phyloP scores from a whole-genome alignment of 2,888 invertebrate species.

The Zygogramma bicolorata region DNA sequence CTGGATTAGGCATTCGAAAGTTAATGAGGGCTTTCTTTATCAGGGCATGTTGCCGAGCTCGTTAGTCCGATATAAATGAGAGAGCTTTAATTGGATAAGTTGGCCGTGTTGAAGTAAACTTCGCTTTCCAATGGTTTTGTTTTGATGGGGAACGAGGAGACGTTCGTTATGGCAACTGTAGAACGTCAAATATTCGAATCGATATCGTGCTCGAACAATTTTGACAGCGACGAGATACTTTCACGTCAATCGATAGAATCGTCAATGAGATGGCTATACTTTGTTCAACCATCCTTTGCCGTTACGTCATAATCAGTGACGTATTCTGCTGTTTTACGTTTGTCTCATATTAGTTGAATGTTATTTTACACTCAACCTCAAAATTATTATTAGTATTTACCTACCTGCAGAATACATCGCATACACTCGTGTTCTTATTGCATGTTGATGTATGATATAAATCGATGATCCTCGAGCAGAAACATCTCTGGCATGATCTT shows the following conservation, averaged over 20 bases:
- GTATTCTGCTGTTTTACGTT: too few relatives aligned
- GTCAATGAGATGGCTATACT: too few relatives aligned
- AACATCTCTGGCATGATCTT: too few relatives aligned
- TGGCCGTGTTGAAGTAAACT: conserved; percentile 63
- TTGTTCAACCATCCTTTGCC: too few relatives aligned
- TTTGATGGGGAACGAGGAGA: conserved; percentile 38
- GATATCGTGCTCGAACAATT: background rate
- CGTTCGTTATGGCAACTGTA: conserved; percentile 54
- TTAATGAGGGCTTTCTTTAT: conserved; percentile 61
- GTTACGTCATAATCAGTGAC: too few relatives aligned
- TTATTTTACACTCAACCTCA: too few relatives aligned
- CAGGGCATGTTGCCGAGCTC: conserved; percentile 62
- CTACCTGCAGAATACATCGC: too few relatives aligned
- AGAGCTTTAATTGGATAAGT: conserved; percentile 65
- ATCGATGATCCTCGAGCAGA: too few relatives aligned
- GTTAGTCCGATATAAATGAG: conserved; percentile 62
- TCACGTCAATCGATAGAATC: background rate
- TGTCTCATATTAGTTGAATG: too few relatives aligned
- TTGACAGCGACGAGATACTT: background rate
- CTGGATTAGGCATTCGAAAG: conserved; percentile 56
- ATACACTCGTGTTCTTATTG: too few relatives aligned
- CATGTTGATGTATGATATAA: too few relatives aligned
- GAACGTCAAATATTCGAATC: conserved; percentile 8
- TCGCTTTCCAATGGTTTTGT: conserved; percentile 58
- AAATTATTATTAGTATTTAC: too few relatives aligned